A percentile compares a stretch with the other conserved stretches of the same genome.
Conservation (phyloP, 2,888 invertebrate species). For the Trissolcus brochymenae region DNA sequence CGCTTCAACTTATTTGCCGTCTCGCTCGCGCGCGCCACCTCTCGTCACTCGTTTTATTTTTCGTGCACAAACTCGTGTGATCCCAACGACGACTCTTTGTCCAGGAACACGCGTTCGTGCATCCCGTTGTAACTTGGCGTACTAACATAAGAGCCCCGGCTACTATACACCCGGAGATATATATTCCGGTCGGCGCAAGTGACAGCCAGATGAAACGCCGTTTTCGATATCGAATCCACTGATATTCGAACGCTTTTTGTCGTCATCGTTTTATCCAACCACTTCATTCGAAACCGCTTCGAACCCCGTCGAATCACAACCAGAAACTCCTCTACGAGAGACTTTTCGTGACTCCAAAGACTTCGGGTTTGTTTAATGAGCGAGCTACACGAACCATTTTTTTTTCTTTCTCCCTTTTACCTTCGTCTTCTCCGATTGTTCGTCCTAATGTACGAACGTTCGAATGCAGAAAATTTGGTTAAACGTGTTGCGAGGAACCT, state of each 20-base stretch:
- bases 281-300: constrained; percentile 48
- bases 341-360: constrained; percentile 42
- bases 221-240: constrained; percentile 48
- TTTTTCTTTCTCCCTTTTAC: not conserved
- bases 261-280: constrained; percentile 39
- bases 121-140: constrained; percentile 47
- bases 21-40: constrained; percentile 48
- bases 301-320: constrained; percentile 28
- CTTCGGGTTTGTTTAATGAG: constrained; percentile 38
- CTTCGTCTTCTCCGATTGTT: not conserved
- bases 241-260: constrained; percentile 35
- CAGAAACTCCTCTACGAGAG: constrained; percentile 23
- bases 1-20: constrained; percentile 50
- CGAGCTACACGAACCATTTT: constrained; percentile 18
- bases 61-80: constrained; percentile 17
- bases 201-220: constrained; percentile 52
- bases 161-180: constrained; percentile 23
- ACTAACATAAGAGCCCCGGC: constrained; percentile 38
- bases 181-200: constrained; percentile 31
- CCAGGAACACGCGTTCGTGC: constrained; percentile 57
- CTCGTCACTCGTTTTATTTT: constrained; percentile 50
- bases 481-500: constrained; percentile 20
- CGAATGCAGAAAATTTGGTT: constrained; percentile 23
- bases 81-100: constrained; percentile 56
- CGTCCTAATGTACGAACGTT: constrained; percentile 4